Evolutionary conservation across 2,113 vertebrate species (phyloP).

Genomic region (Heptranchias perlo): DNA sequence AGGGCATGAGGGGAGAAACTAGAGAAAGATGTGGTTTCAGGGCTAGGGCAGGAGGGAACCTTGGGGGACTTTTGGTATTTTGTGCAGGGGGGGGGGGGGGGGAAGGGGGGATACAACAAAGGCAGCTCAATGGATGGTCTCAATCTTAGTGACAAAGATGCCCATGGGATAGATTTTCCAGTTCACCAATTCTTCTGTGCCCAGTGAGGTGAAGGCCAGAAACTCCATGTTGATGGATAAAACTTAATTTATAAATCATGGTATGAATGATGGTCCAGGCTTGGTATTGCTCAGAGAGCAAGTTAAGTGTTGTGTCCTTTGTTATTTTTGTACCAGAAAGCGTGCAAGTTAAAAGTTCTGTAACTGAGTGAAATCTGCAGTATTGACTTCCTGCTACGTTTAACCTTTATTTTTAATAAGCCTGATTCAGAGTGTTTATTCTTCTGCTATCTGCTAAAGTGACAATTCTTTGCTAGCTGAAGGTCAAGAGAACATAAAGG

Average conservation of each 20-base stretch:
- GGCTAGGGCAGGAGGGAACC: not conserved
- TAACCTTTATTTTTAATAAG: too few relatives aligned
- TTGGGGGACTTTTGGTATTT: too few relatives aligned
- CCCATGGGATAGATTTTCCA: not conserved
- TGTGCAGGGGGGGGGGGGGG: too few relatives aligned
- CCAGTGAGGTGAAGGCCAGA: not conserved
- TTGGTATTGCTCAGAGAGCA: not conserved
- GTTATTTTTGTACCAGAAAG: too few relatives aligned
- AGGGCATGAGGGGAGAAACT: not conserved
- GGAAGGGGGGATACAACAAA: too few relatives aligned
- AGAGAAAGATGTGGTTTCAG: not conserved
- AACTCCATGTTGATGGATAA: not conserved
- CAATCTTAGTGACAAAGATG: not conserved
- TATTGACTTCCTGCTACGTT: too few relatives aligned
- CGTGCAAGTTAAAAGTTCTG: too few relatives aligned
- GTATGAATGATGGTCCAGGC: not conserved
- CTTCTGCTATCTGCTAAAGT: too few relatives aligned
- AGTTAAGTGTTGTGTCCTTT: not conserved
- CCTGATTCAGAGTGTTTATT: too few relatives aligned
- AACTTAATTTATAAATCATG: not conserved
- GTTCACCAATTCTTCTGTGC: not conserved
- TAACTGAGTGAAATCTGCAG: too few relatives aligned
- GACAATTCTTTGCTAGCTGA: too few relatives aligned
- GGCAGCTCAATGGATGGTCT: not conserved
- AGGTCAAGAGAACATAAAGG: too few relatives aligned